Base-by-base conservation (phyloP, 2,888 invertebrate species). In the Gandaritis pyraliata region DNA sequence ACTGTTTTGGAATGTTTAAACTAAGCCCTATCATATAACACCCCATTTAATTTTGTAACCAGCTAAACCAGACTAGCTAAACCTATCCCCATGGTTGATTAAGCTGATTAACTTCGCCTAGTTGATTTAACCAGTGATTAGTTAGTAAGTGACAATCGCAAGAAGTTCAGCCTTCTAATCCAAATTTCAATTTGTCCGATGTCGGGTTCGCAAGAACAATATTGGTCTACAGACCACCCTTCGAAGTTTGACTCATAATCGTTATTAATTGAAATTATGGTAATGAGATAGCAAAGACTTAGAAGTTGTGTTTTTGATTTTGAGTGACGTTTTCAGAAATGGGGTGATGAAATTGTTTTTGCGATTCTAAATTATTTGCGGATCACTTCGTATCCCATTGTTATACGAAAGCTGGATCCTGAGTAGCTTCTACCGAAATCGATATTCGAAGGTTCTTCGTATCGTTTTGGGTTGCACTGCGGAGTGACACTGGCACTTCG, bases 201-300 rank as follows among this genome's bases (percentile, higher is more conserved):
- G 70, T 68, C 69, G 65, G 71, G 73, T 78, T 78, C 75, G 68
- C 66, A 73, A 76, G 75, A 80, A 78, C 77, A 85, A 81, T 82
- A 80, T 80, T 78, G 81, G 50, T 50, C 39, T 33, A 36, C 51
- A 55, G 49, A 11, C n/a, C 38, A 15, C 41, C 73, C 72, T 67
- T 69, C 69, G 13, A 76, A 82, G 78, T 78, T 82, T 38, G 10
- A 80, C 78, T 78, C 71, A 75, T 82, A 78, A 78, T 77, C 77
- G 76, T 74, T 77, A 74, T 83, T 85, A 87, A 88, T 87, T 86
- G 81, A 77, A 87, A 86, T 85, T 86, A 87, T 87, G 86, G 78
- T 81, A 87, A 88, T 71, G 76, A 80, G 73, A 56, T 60, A 60
- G 56, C 61, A 62, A 66, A 61, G 68, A 65, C 71, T 63, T 48